These are phyloP conservation scores for Ormyrus rosae DNA, from an alignment of 2,888 invertebrate species.

Conservation along the genomic window DNA sequence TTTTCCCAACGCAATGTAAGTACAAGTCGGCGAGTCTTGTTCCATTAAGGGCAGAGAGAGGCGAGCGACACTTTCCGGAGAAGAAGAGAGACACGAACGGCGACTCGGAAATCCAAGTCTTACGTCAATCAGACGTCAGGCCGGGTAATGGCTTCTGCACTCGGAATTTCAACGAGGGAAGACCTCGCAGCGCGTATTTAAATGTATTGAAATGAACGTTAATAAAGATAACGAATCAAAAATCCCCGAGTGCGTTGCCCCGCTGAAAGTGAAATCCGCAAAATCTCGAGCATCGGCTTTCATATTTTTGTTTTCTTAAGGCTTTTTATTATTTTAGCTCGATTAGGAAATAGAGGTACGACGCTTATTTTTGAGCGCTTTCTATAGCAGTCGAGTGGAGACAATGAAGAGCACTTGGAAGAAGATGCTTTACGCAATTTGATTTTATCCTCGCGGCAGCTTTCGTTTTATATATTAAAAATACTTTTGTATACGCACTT, in stretches of 20 bases:
- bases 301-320: constrained; percentile 13
- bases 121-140: constrained; percentile 47
- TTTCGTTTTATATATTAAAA: no score
- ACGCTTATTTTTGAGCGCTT: constrained; percentile 15
- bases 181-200: constrained; percentile 22
- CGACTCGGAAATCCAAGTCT: constrained; percentile 21
- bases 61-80: constrained; percentile 18
- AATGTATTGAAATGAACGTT: constrained; percentile 48
- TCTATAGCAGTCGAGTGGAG: constrained; percentile 21
- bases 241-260: no score
- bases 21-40: background rate
- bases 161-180: constrained; percentile 37
- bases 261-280: background rate
- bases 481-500: no score
- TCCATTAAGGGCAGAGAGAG: constrained; percentile 2
- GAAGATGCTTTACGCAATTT: no score
- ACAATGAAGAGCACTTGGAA: no score
- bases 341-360: background rate
- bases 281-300: constrained; percentile 6
- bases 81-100: no score
- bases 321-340: constrained; percentile 1
- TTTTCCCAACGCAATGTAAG: no score
- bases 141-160: constrained; percentile 28
- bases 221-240: constrained; percentile 54
- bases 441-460: no score